Evolutionary conservation across 1,140 invertebrate genomes (phyloP).

Genomic region (Ruditapes philippinarum): DNA sequence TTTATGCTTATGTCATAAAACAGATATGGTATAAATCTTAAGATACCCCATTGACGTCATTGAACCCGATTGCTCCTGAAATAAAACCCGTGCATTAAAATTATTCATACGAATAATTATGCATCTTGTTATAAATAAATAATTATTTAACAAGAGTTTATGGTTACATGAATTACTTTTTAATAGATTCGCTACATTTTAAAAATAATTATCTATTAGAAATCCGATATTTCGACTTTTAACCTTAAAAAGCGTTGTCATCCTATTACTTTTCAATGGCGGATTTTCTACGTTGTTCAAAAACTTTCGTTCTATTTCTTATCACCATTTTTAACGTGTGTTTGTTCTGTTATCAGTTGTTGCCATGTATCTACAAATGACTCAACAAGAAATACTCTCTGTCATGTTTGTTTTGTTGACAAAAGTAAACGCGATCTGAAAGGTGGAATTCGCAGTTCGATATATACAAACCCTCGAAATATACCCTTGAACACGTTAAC

Average conservation of each 20-base stretch:
- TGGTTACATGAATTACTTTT: too few species aligned
- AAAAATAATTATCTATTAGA: too few species aligned
- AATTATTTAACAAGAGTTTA: too few species aligned
- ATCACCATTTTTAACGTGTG: not conserved
- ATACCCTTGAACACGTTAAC: not conserved
- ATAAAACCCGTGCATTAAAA: not conserved
- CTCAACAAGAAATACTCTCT: conserved; percentile 1
- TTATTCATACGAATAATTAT: too few species aligned
- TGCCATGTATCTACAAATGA: conserved; percentile 19
- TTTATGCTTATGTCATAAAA: too few species aligned
- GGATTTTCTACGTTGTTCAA: too few species aligned
- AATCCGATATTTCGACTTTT: too few species aligned
- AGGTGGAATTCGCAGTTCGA: not conserved
- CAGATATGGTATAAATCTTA: too few species aligned
- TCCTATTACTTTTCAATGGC: too few species aligned
- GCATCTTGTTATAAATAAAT: too few species aligned
- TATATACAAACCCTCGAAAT: not conserved
- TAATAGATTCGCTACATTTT: too few species aligned
- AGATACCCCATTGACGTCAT: not conserved
- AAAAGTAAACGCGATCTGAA: conserved; percentile 12
- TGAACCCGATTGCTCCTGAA: not conserved
- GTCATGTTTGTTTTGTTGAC: conserved; percentile 13
- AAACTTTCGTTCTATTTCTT: not conserved
- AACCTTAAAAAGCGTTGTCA: too few species aligned
- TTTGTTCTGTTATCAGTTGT: conserved; percentile 12